Evolutionary conservation across 2,113 vertebrate genomes (phyloP).

Genomic region (Nothocercus julius): DNA sequence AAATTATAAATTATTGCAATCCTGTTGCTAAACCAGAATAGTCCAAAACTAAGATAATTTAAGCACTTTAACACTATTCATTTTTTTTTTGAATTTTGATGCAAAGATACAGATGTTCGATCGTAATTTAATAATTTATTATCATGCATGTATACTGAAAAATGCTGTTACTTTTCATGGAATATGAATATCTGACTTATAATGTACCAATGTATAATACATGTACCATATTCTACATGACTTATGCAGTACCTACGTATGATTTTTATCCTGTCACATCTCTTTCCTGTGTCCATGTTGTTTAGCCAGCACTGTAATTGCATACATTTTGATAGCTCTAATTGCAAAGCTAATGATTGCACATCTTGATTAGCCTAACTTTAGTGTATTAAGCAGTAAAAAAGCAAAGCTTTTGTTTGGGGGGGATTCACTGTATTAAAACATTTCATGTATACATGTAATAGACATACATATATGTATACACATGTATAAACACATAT

Average conservation of each 20-base stretch:
- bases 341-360: too few species aligned
- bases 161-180: background rate
- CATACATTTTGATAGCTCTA: background rate
- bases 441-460: background rate
- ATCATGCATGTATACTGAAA: background rate
- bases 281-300: background rate
- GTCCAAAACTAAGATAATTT: background rate
- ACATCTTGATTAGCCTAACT: background rate
- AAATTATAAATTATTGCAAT: background rate
- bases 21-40: background rate
- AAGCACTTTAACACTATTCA: background rate
- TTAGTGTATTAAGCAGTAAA: background rate
- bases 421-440: background rate
- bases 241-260: background rate
- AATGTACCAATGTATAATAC: too few species aligned
- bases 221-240: background rate
- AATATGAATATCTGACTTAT: background rate
- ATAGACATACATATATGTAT: too few species aligned
- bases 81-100: background rate
- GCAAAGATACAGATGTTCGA: background rate
- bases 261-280: background rate
- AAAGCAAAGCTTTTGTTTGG: background rate
- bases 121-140: background rate
- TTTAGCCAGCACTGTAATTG: background rate
- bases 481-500: too few species aligned